Base-by-base conservation (phyloP, 1,140 invertebrate species). In the Drosophila melanica region DNA sequence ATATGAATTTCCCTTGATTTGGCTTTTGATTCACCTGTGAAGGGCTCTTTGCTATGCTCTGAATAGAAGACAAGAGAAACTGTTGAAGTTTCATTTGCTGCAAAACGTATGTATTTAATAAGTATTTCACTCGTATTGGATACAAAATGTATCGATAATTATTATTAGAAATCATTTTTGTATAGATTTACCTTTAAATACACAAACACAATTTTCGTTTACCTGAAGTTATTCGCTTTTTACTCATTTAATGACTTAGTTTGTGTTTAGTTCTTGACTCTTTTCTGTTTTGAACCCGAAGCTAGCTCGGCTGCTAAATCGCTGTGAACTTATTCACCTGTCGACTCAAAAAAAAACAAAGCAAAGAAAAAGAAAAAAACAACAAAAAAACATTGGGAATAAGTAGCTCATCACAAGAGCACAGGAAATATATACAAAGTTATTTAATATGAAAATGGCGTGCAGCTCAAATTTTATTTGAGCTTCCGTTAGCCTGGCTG, bases 361-460 rank as follows among this genome's bases (percentile, higher is more conserved):
- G 2, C 18, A 18, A 18, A 2, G 18, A 23, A 76, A 69, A 44
- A 23, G 1, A 57, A 51, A 18, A 1, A 18, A 18, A 3, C 42
- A 41, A 39, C 51, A 50, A 45, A 37, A 12, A 37, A 54, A 45
- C 14, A 41, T 47, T 35, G 16, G 18, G 16, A 37, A 62, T 7
- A 62, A 58, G 23, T 50, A 57, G 75, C 78, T 77, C 66, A 62
- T 54, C 76, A 47, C 48, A 64, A 64, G 44, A 65, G 76, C 51
- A 67, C 75, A 66, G 78, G 74, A 85, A 81, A 82, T 87, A 81
- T 81, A 87, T 79, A 87, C 79, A 86, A 86, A 86, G 60, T 87
- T 87, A 82, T 87, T 87, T 87, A 87, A 87, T 87, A 89, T 82
- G 82, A 87, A 87, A 87, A 87, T 87, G 72, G 82, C 82, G 82